These are phyloP conservation scores for Eudyptes chrysolophus DNA, from an alignment of 2,113 vertebrate genomes.

Conservation along the genomic window DNA sequence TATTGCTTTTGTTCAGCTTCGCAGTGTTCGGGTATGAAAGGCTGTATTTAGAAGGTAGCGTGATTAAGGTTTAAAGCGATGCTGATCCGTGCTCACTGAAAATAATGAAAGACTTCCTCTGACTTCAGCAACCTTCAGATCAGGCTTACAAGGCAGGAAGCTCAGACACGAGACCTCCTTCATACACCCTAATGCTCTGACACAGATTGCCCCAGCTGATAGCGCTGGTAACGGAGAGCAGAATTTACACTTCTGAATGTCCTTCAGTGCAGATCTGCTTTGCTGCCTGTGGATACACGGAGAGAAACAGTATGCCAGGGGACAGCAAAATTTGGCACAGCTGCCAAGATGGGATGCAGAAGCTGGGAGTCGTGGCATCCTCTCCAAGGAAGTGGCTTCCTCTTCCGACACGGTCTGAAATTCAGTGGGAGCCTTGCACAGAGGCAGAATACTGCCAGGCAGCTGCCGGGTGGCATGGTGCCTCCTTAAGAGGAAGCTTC, in stretches of 20 bases:
- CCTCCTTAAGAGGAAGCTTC: neutral
- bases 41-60: slow-evolving; percentile 10
- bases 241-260: neutral
- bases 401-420: neutral
- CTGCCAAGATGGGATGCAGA: neutral
- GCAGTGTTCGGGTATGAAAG: neutral
- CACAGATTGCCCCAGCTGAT: neutral
- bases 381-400: neutral
- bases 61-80: neutral
- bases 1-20: slow-evolving; percentile 37
- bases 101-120: neutral
- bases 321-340: neutral
- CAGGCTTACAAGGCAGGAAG: neutral
- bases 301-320: neutral
- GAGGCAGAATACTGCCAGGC: neutral
- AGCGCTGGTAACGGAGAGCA: neutral
- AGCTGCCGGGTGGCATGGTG: neutral
- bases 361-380: accelerated
- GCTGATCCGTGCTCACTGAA: neutral
- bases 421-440: neutral
- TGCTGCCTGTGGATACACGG: accelerated
- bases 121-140: neutral
- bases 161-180: neutral
- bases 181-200: neutral
- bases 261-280: neutral